A percentile compares a stretch with the other conserved stretches of the same genome.
These are phyloP conservation scores for Alligator mississippiensis DNA, from an alignment of 2,113 vertebrate species.

Conservation along the genomic window DNA sequence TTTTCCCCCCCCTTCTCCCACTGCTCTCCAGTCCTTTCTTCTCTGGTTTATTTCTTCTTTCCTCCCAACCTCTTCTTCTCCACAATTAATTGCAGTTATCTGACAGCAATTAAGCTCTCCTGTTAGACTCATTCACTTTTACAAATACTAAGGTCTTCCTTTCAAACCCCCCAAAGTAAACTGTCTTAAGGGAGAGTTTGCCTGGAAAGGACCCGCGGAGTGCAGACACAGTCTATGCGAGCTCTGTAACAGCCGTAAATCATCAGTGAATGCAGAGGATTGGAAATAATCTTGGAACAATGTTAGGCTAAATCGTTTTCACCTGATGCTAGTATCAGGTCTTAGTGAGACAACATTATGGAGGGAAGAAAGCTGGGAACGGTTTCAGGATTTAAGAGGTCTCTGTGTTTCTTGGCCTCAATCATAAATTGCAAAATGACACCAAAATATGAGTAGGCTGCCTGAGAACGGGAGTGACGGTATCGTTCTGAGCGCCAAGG, in stretches of 20 bases:
- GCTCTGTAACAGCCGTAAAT: fast-evolving
- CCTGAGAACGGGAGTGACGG: not conserved
- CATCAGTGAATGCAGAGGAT: not conserved
- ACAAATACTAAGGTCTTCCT: fast-evolving
- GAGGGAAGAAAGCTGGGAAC: not conserved
- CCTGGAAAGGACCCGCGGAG: fast-evolving
- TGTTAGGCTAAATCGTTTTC: not conserved
- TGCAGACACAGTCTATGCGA: fast-evolving
- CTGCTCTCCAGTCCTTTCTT: not conserved
- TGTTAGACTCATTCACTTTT: not conserved
- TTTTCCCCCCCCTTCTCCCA: not conserved
- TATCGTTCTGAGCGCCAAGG: fast-evolving
- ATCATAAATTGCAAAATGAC: not conserved
- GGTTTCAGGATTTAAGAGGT: not conserved
- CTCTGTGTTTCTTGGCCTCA: not conserved
- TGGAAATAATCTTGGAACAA: not conserved
- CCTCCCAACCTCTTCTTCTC: not conserved
- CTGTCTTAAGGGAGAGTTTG: not conserved
- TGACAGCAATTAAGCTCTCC: not conserved
- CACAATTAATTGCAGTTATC: not conserved
- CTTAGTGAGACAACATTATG: not conserved
- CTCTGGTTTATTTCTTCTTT: not conserved
- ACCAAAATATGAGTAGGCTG: fast-evolving
- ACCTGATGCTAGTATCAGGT: no score
- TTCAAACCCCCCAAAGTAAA: not conserved